Percentiles rank a stretch among this genome's conserved stretches.
phyloP scores from a whole-genome alignment of 2,797 vertebrate genomes.

The Tarsius wallacei region DNA sequence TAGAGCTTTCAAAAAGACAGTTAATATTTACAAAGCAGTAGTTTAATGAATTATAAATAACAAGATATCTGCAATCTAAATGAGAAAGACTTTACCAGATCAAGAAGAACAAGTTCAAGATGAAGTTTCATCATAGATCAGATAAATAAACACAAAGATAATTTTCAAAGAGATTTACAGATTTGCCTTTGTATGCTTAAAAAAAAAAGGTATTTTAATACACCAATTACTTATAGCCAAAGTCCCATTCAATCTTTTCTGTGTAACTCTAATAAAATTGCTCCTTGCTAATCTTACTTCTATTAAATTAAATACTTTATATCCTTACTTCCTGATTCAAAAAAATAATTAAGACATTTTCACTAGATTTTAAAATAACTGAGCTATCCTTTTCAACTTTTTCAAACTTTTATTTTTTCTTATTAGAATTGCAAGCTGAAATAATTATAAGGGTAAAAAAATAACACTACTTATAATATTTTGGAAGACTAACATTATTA shows the following conservation, averaged over 20 bases:
- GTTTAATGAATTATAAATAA: conserved; percentile 84
- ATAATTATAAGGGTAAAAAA: background rate
- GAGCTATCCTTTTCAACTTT: background rate
- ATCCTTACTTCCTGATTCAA: conserved; percentile 3
- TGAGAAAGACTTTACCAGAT: conserved; percentile 65
- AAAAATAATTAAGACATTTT: background rate
- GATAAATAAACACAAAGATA: conserved; percentile 45
- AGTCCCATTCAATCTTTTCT: background rate
- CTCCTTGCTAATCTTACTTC: background rate
- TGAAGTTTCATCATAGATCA: conserved; percentile 63
- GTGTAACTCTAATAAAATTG: background rate
- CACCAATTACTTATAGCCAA: conserved; percentile 22
- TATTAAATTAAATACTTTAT: background rate
- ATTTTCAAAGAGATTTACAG: background rate
- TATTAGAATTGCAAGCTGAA: background rate
- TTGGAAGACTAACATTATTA: background rate
- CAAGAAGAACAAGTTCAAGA: conserved; percentile 18
- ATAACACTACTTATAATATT: background rate
- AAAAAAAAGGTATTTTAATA: background rate
- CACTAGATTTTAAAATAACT: background rate
- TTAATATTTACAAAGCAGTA: conserved; percentile 80
- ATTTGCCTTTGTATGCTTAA: background rate
- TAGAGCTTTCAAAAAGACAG: background rate
- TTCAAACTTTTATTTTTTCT: background rate
- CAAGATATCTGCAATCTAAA: conserved; percentile 73